These are phyloP conservation scores for Tauraco hartlaubi DNA, from an alignment of 2,797 vertebrate genomes.

Conservation along the genomic window DNA sequence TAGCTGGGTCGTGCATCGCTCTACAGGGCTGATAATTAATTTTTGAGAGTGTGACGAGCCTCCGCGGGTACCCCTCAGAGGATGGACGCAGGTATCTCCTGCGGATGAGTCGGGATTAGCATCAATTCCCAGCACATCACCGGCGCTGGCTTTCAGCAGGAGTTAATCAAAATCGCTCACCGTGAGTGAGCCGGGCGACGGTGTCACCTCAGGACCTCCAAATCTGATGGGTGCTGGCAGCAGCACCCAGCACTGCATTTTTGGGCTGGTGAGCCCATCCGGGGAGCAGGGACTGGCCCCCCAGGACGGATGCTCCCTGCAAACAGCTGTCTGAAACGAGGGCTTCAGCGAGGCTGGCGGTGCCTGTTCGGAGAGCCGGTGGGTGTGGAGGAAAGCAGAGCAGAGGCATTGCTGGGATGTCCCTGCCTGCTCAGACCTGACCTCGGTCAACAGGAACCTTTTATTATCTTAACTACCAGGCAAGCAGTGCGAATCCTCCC, in stretches of 20 bases:
- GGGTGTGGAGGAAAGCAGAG: neutral
- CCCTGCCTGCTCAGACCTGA: neutral
- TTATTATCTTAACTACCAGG: neutral
- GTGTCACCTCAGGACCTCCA: neutral
- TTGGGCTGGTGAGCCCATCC: neutral
- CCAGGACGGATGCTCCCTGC: fast-evolving
- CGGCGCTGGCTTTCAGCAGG: fast-evolving
- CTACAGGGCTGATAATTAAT: constrained; percentile 70
- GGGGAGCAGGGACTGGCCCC: fast-evolving
- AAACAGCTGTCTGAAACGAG: neutral
- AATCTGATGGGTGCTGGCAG: neutral
- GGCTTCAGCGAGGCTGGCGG: neutral
- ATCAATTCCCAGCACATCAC: constrained; percentile 30
- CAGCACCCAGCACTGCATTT: fast-evolving
- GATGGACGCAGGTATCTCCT: neutral
- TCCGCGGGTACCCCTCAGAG: neutral
- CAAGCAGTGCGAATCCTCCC: neutral
- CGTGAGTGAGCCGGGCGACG: neutral
- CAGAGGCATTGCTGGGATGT: neutral
- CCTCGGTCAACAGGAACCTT: neutral
- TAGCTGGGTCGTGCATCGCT: constrained; percentile 3
- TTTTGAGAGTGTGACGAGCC: constrained; percentile 33
- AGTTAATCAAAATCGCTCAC: neutral
- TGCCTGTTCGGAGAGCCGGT: fast-evolving
- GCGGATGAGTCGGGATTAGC: neutral